Conservation (phyloP, 2,888 invertebrate species). For the Chalcis sispes region DNA sequence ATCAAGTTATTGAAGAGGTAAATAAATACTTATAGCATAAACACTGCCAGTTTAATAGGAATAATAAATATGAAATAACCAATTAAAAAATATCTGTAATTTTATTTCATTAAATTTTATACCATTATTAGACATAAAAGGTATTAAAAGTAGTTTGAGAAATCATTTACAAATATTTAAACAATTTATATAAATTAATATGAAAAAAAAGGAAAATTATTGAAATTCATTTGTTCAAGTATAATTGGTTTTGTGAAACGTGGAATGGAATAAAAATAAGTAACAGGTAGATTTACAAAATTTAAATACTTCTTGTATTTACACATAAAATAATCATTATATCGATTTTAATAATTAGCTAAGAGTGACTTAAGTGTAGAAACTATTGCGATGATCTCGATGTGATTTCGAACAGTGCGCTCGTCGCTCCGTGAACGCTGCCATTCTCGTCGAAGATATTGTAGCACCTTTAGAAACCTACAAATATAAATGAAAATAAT, state of each 20-base stretch:
- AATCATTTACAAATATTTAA: conserved; percentile 53
- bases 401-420: conserved; percentile 72
- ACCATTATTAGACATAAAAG: conserved; percentile 46
- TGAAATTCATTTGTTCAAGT: conserved; percentile 22
- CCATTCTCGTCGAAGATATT: conserved; percentile 73
- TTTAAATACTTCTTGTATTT: conserved; percentile 57
- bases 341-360: conserved; percentile 51
- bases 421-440: conserved; percentile 73
- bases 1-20: too few relatives aligned
- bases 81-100: conserved; percentile 52
- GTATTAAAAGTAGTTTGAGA: conserved; percentile 37
- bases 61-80: conserved; percentile 5
- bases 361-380: conserved; percentile 63
- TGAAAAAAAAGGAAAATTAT: conserved; percentile 38
- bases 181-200: conserved; percentile 52
- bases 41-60: too few relatives aligned
- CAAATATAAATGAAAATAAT: conserved; percentile 22
- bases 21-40: too few relatives aligned
- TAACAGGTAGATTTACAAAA: conserved; percentile 55
- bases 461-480: conserved; percentile 73
- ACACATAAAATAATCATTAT: conserved; percentile 49
- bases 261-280: conserved; percentile 58
- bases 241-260: conserved; percentile 45
- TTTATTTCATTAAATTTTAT: conserved; percentile 50
- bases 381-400: conserved; percentile 71